Evolutionary conservation across 2,113 vertebrate species (phyloP), one percentile per base, ranked within the genome.

Genomic region (Nycticorax nycticorax): DNA sequence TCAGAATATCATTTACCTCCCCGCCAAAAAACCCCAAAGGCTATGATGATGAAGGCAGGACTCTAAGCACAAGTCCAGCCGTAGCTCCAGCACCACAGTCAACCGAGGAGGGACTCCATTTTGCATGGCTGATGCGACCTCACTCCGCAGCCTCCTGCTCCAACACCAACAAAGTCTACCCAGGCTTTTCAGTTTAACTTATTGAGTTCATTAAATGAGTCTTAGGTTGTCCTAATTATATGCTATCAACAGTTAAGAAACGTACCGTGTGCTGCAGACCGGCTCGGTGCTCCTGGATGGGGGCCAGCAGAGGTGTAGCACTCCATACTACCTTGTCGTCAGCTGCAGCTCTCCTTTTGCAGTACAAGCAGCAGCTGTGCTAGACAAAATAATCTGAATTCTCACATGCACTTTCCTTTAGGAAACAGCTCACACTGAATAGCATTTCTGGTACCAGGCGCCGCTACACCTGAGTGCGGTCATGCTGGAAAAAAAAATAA

Each of bases 241-340:
- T 37, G 47, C 97, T 98, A 97, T 97, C 95, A 95, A 98, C 97
- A 98, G 97, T 98, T 98, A 98, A 96, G 97, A 97, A 98, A 97
- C 30, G 41, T 95, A 97, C 97, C n/a, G 53, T 77, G 92, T 97
- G 94, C 95, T 32, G 52, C 74, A 95, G 96, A 87, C 82, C 5
- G 32, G 89, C 93, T 96, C 37, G 73, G 87, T 86, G 80, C 83
- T 97, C 85, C 97, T 97, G 98, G 97, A 98, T 57, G 43, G 35
- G 64, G 32, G 91, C 94, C 95, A 98, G 79, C n/a, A 88, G 97
- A 98, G 97, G 97, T 98, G 97, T 97, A 96, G 97, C 64, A 81
- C 98, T 98, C 96, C 81, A 53, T 97, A 94, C 96, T 96, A 97
- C 97, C 96, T 98, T 97, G 98, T 98, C 89, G 93, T 98, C 98